phyloP scores from a whole-genome alignment of 1,140 invertebrate genomes.

The Zaprionus inermis region DNA sequence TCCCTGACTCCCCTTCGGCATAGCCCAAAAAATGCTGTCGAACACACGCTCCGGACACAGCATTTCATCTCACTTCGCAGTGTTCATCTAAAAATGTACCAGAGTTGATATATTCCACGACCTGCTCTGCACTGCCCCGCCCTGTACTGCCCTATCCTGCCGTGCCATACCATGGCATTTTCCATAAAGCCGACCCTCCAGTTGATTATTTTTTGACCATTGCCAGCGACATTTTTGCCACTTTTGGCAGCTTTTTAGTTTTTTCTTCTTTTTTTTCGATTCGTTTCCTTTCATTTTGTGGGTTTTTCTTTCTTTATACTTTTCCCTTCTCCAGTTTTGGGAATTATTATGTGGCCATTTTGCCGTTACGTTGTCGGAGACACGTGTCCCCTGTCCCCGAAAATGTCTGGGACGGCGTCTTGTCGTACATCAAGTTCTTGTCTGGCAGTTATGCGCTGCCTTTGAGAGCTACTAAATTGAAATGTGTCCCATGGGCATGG shows the following conservation, averaged over 20 bases:
- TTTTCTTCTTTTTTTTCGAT: slow-evolving; percentile 34
- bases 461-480: slow-evolving; percentile 71
- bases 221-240: slow-evolving; percentile 51
- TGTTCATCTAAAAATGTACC: slow-evolving; percentile 38
- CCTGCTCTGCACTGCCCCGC: neutral
- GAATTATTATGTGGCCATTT: slow-evolving; percentile 75
- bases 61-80: slow-evolving; percentile 9
- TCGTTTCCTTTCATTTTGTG: slow-evolving; percentile 11
- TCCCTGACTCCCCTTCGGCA: slow-evolving; percentile 23
- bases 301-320: neutral
- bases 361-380: slow-evolving; percentile 42
- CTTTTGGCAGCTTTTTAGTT: slow-evolving; percentile 45
- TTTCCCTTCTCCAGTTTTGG: slow-evolving; percentile 29
- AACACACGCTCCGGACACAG: neutral
- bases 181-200: slow-evolving; percentile 31
- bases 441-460: slow-evolving; percentile 63
- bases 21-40: slow-evolving; percentile 4
- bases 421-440: slow-evolving; percentile 60
- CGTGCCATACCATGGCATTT: slow-evolving; percentile 3
- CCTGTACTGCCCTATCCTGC: neutral
- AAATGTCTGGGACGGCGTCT: neutral
- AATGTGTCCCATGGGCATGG: slow-evolving; percentile 64
- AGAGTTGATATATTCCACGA: slow-evolving; percentile 21
- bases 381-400: slow-evolving; percentile 53
- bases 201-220: slow-evolving; percentile 66